Evolutionary conservation across 2,113 vertebrate species (phyloP).

Genomic region (Apodemus sylvaticus): DNA sequence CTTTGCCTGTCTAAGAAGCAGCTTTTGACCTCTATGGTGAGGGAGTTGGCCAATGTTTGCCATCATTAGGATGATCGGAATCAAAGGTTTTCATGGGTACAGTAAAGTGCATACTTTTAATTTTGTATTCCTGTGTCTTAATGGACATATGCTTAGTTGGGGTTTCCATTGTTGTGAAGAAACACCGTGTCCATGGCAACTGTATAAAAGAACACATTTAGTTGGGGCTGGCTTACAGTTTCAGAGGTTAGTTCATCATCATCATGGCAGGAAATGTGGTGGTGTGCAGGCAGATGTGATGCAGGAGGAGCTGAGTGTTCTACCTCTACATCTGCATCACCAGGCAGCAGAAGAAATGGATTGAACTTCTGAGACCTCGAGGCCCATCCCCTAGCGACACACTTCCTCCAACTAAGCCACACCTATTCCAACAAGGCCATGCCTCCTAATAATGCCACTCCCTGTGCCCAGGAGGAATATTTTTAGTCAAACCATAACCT

Average conservation of each 20-base stretch:
- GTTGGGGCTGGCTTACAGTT: not conserved
- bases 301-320: not conserved
- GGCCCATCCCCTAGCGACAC: not conserved
- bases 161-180: not conserved
- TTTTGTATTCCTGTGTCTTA: not conserved
- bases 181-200: not conserved
- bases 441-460: not conserved
- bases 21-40: not conserved
- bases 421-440: not conserved
- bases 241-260: not conserved
- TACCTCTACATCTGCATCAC: not conserved
- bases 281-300: not conserved
- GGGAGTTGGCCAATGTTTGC: not conserved
- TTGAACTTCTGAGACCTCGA: not conserved
- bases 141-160: constrained; percentile 21
- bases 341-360: not conserved
- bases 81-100: constrained; percentile 28
- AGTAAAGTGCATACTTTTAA: constrained; percentile 38
- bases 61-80: constrained; percentile 43
- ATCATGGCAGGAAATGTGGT: not conserved
- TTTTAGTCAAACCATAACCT: not conserved
- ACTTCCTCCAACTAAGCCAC: not conserved
- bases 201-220: not conserved
- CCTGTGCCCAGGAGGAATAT: not conserved
- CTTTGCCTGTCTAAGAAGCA: constrained; percentile 24